Base-by-base conservation (phyloP, 2,797 vertebrate species). In the Hafferia zeledoni region DNA sequence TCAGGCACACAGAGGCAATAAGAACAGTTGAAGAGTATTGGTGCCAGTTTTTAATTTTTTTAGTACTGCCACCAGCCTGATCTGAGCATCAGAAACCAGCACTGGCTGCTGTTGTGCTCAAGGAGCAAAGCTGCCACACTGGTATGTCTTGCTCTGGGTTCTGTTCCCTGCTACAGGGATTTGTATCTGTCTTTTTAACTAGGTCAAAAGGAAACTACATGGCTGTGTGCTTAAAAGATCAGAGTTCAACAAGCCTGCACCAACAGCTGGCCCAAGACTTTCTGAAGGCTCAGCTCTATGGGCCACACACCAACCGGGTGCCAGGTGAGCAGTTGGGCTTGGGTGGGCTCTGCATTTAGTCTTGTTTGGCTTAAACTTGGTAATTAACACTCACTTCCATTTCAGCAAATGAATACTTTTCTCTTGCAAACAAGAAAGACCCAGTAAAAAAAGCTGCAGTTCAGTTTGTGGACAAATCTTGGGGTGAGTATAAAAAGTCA, bases 341-440 rank as follows among this genome's bases (percentile, higher is more conserved):
- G 7, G 8, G 4, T 5, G 25, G 16, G 10, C 41, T 2, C 53
- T 86, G 72, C 20, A 9, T 5, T 3, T 4, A 10, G 17, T 4
- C 56, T 25, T 46, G 17, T 15, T 25, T 57, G 44, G 0, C 22
- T 24, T 35, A 17, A 55, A 1, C 11, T 17, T 41, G 11, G n/a
- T 57, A 33, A 76, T 33, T 85, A 44, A 79, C 27, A 57, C 9
- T 95, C 23, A 43, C 88, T 97, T 91, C 75, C 60, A 0, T 97
- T 97, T 37, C 97, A 99, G 99, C 96, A 81, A 99, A 98, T 50
- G 97, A 99, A 50, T 97, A 98, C 96, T 98, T 99, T 59, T 99
- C 99, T 13, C 95, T 99, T 53, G 94, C 97, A 80, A 99, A 98
- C 76, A 99, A 99, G 98, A 98, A 70, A 56, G 96, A 89, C 13